Evolutionary conservation across 64 coral and sea anemone species (phyloP).

Genomic region (Trachythela sp.): DNA sequence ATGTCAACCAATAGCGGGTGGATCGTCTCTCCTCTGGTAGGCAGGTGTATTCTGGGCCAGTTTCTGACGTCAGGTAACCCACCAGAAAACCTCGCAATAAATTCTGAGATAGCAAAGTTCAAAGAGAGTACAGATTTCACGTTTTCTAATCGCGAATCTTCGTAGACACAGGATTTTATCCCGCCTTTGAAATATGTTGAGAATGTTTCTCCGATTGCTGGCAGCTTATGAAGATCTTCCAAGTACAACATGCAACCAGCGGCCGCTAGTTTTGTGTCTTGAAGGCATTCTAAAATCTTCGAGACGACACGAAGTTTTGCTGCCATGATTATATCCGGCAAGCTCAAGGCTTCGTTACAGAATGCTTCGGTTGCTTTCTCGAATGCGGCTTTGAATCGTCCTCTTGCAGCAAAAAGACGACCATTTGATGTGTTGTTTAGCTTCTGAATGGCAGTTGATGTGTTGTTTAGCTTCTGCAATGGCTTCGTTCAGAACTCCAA

Average conservation of each 20-base stretch:
- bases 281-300: background rate
- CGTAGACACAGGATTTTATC: background rate
- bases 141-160: background rate
- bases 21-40: too few relatives aligned
- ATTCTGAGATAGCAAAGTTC: too few relatives aligned
- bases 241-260: background rate
- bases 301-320: background rate
- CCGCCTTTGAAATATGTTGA: background rate
- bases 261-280: background rate
- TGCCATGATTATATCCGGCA: constrained; percentile 31
- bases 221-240: background rate
- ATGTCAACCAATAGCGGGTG: too few relatives aligned
- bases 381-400: constrained; percentile 27
- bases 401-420: constrained; percentile 2
- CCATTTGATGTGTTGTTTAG: background rate
- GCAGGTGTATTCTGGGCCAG: too few relatives aligned
- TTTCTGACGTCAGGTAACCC: too few relatives aligned
- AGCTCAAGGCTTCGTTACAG: background rate
- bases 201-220: background rate
- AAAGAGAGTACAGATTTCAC: background rate
- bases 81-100: too few relatives aligned
- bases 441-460: background rate
- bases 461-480: too few relatives aligned
- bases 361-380: constrained; percentile 30
- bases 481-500: too few relatives aligned